Percentiles rank a stretch among this genome's conserved stretches.
These are phyloP conservation scores for Lepeophtheirus nordmannii DNA, from an alignment of 2,888 invertebrate species.

Conservation along the genomic window DNA sequence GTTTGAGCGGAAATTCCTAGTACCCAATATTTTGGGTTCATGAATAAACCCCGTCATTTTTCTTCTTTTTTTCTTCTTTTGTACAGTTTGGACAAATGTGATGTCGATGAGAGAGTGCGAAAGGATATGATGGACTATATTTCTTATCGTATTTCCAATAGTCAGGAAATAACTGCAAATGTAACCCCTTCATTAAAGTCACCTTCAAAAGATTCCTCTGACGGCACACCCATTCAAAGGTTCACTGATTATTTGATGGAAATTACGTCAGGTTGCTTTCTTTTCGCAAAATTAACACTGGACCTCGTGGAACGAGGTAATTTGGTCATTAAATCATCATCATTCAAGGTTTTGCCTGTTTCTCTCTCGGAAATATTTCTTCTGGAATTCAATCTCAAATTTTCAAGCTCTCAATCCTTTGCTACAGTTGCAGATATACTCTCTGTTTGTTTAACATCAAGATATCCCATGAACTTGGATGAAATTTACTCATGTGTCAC, in stretches of 20 bases:
- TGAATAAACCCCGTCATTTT: not conserved
- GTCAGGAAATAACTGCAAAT: constrained; percentile 7
- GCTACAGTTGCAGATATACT: constrained; percentile 75
- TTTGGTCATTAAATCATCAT: constrained; percentile 77
- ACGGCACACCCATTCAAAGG: constrained; percentile 42
- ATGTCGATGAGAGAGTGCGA: constrained; percentile 54
- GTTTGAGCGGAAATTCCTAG: no score
- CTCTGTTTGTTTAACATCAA: constrained; percentile 72
- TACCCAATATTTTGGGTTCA: no score
- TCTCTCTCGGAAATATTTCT: constrained; percentile 75
- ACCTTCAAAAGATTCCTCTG: constrained; percentile 46
- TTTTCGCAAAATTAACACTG: constrained; percentile 75
- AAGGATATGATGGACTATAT: constrained; percentile 77
- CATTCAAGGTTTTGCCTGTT: constrained; percentile 76
- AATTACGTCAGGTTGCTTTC: constrained; percentile 70
- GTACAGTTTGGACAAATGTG: constrained; percentile 50
- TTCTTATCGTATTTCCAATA: constrained; percentile 31
- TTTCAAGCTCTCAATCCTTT: constrained; percentile 75
- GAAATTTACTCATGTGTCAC: no score
- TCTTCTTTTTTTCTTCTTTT: not conserved
- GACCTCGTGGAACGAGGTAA: constrained; percentile 82
- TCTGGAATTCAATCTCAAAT: constrained; percentile 72
- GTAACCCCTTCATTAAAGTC: constrained; percentile 22
- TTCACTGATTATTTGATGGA: constrained; percentile 70
- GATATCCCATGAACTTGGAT: constrained; percentile 71